These are phyloP conservation scores for Parthenolecanium corni DNA, from an alignment of 2,888 invertebrate genomes.

Conservation along the genomic window DNA sequence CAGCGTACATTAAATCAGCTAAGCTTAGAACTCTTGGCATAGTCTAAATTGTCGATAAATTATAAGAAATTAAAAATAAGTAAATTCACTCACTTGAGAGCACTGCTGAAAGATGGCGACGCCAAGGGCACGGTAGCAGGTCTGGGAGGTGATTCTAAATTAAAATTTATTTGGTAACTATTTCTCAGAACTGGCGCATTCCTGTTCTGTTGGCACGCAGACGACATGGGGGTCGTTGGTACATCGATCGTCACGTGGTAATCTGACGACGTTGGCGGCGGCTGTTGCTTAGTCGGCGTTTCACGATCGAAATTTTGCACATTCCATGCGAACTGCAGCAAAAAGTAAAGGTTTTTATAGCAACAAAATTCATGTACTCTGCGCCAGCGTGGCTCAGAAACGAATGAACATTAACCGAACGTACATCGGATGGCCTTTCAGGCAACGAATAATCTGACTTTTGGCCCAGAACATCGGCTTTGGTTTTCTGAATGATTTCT, in stretches of 20 bases:
- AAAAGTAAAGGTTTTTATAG: no score
- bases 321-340: background rate
- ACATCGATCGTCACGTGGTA: constrained; percentile 2
- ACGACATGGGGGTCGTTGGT: constrained; percentile 1
- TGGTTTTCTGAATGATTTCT: constrained; percentile 21
- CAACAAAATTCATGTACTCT: no score
- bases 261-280: background rate
- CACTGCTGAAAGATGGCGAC: constrained; percentile 15
- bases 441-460: constrained; percentile 3
- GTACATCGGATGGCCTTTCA: constrained; percentile 10
- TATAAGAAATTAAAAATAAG: no score
- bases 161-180: constrained; percentile 30
- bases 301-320: constrained; percentile 18
- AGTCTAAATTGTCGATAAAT: no score
- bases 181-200: constrained; percentile 14
- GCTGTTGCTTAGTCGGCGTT: constrained; percentile 16
- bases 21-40: no score
- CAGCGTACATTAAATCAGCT: no score
- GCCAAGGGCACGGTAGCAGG: constrained; percentile 33
- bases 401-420: background rate
- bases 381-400: no score
- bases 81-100: constrained; percentile 8
- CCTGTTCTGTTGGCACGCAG: constrained; percentile 30
- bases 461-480: constrained; percentile 25
- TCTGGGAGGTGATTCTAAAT: constrained; percentile 33